Conservation (phyloP, 2,797 vertebrate genomes). For the Lepus oiostolus region DNA sequence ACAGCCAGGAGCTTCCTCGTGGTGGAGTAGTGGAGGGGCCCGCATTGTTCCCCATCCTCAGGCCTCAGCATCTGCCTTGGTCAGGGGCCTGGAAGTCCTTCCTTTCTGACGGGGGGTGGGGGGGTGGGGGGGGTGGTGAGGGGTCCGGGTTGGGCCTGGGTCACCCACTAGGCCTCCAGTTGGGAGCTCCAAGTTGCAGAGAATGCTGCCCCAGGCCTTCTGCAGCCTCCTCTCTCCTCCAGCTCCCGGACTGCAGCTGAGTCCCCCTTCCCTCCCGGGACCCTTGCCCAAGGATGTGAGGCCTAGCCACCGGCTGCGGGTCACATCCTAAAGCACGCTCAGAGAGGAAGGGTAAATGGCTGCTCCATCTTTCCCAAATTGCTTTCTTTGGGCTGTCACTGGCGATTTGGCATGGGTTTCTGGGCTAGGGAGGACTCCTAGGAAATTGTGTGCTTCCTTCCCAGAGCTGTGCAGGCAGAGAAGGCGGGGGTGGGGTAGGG, state of each 20-base stretch:
- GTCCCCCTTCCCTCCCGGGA: not conserved
- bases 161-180: no score
- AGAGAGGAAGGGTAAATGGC: conserved; percentile 84
- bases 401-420: conserved; percentile 84
- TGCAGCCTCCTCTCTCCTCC: not conserved
- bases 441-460: conserved; percentile 77
- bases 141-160: not conserved
- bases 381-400: conserved; percentile 85
- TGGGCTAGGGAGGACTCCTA: conserved; percentile 74
- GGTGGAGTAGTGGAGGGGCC: not conserved
- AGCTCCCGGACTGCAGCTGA: not conserved
- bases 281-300: conserved; percentile 63
- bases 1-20: not conserved
- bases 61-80: conserved; percentile 7
- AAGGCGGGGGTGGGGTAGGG: conserved; percentile 35
- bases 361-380: conserved; percentile 82
- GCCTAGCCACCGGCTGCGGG: conserved; percentile 54
- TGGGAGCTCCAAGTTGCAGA: not conserved
- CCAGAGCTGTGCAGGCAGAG: conserved; percentile 40
- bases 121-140: no score
- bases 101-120: not conserved
- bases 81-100: not conserved
- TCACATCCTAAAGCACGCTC: conserved; percentile 79
- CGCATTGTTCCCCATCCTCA: not conserved
- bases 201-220: not conserved